Evolutionary conservation across 2,113 vertebrate species (phyloP).

Genomic region (Rattus rattus): DNA sequence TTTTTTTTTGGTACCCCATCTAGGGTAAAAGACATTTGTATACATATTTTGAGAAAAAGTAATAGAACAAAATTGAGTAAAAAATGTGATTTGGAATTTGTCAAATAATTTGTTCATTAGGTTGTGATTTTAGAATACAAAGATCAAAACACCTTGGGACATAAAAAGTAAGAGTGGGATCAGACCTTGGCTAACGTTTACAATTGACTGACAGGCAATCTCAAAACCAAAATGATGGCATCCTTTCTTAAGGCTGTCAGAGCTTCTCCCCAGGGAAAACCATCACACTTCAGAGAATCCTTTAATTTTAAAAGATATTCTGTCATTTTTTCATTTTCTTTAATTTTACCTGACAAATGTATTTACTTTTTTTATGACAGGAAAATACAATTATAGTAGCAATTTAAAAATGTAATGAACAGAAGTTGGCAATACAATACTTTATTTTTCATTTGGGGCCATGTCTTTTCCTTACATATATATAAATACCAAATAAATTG

Average conservation of each 20-base stretch:
- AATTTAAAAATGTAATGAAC: slow-evolving; percentile 64
- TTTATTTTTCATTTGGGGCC: slow-evolving; percentile 31
- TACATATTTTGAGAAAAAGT: background rate
- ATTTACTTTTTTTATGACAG: slow-evolving; percentile 65
- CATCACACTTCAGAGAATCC: slow-evolving; percentile 66
- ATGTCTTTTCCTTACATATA: background rate
- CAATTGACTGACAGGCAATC: slow-evolving; percentile 67
- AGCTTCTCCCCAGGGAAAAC: slow-evolving; percentile 34
- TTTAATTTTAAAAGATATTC: slow-evolving; percentile 73
- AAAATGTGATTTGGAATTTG: background rate
- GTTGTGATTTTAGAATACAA: background rate
- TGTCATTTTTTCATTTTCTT: slow-evolving; percentile 70
- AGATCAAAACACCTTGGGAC: background rate
- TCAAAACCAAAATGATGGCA: slow-evolving; percentile 68
- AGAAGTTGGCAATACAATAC: slow-evolving; percentile 1
- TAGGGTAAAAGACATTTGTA: background rate
- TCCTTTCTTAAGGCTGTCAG: slow-evolving; percentile 64
- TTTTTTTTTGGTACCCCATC: background rate
- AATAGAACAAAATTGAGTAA: background rate
- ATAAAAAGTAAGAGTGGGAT: slow-evolving; percentile 47
- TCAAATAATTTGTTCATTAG: background rate
- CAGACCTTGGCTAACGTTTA: slow-evolving; percentile 59
- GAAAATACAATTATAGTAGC: background rate
- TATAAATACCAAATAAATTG: slow-evolving; percentile 6
- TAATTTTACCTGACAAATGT: slow-evolving; percentile 73